Evolutionary conservation across 2,888 invertebrate species (phyloP), one percentile per base, ranked within the genome.

Genomic region (Andrena bucephala): DNA sequence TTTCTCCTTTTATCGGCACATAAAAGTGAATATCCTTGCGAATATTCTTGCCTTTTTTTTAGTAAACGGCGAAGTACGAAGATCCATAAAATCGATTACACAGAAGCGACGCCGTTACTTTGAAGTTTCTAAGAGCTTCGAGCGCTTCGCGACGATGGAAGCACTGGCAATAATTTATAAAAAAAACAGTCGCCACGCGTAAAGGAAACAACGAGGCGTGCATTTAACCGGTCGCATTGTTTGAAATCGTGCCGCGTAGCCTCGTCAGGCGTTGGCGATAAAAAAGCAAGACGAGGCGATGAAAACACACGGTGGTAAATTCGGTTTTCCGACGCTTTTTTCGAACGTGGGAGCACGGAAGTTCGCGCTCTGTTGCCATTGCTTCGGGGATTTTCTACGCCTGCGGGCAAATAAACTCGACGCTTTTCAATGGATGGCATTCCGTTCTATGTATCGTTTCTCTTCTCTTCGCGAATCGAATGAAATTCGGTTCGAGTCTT

Each of bases 271-370:
- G 57, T 13, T 48, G 48, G 3, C 66, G 29, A 74, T 33, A 3
- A 20, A 29, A 62, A n/a, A 36, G 36, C 52, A 20, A 68, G 36
- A 66, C 20, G 42, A 60, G 42, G 8, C 68, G 59, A 63, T 20
- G 36, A 66, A 62, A 36, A 42, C 13, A 76, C 75, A 90, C 85
- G 83, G 83, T 90, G 90, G 86, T 90, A 91, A 89, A 83, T 89
- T 90, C 77, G 83, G 85, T 91, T 91, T 90, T 90, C 88, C 85
- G 82, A 90, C 71, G 86, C 85, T 89, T 90, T 86, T 88, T 89
- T 81, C 60, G 63, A 78, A 79, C 24, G 71, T 33, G 68, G 20
- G 62, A 60, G 31, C 79, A 81, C 67, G 72, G 69, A 52, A 52
- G 75, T 79, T 85, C 80, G 76, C 83, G 70, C 54, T 66, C 71